Percentiles rank a stretch among this genome's conserved stretches.
phyloP scores from a whole-genome alignment of 1,140 invertebrate species.

The Procambarus virginalis region DNA sequence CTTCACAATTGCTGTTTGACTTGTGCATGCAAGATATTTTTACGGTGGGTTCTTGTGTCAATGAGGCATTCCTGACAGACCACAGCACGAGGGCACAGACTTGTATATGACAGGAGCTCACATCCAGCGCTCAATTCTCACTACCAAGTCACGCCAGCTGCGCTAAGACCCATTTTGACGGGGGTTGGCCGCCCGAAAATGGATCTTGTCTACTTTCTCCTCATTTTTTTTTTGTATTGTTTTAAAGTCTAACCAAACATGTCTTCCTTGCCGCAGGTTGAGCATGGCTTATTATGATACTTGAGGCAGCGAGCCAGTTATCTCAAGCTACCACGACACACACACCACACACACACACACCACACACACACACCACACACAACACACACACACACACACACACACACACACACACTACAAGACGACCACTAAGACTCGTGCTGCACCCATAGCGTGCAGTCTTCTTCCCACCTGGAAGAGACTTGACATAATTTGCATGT shows the following conservation, averaged over 20 bases:
- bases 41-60: neutral
- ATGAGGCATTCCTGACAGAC: neutral
- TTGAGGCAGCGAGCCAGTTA: neutral
- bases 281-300: neutral
- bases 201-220: neutral
- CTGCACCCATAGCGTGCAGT: neutral
- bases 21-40: neutral
- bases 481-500: constrained; percentile 38
- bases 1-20: neutral
- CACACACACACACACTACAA: neutral
- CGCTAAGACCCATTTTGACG: neutral
- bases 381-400: neutral
- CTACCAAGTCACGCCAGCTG: neutral
- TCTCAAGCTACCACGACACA: neutral
- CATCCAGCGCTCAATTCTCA: neutral
- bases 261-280: neutral
- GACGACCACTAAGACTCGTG: too few relatives aligned
- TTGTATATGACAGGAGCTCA: neutral
- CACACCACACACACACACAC: neutral
- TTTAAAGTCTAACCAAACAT: neutral
- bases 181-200: neutral
- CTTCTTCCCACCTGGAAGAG: constrained; percentile 13
- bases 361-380: neutral
- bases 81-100: neutral
- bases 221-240: neutral